These are phyloP conservation scores for Phoxinus dragarum DNA, from an alignment of 2,797 vertebrate genomes.

Conservation along the genomic window DNA sequence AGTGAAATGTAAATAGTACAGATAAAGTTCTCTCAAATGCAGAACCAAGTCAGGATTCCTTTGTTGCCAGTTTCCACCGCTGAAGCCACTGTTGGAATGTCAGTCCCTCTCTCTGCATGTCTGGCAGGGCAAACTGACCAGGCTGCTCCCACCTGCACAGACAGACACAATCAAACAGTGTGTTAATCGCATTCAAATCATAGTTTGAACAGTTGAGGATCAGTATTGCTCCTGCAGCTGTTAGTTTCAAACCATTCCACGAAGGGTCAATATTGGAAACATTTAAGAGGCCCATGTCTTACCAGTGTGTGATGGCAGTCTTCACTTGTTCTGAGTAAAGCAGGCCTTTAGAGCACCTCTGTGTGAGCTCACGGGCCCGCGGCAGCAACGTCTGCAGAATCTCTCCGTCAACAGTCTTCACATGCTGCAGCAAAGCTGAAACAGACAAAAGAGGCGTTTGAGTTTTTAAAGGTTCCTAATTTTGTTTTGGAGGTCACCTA, in stretches of 20 bases:
- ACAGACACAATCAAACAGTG: neutral
- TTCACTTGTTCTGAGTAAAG: conserved; percentile 74
- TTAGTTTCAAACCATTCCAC: neutral
- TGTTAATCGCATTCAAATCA: neutral
- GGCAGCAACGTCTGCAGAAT: conserved; percentile 76
- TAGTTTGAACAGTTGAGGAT: neutral
- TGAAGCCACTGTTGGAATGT: conserved; percentile 83
- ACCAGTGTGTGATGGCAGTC: conserved; percentile 79
- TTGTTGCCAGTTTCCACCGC: conserved; percentile 79
- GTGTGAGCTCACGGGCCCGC: conserved; percentile 69
- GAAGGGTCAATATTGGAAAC: neutral
- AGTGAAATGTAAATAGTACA: neutral
- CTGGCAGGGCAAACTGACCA: conserved; percentile 76
- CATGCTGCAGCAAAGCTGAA: conserved; percentile 73
- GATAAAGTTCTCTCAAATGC: neutral
- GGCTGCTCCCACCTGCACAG: conserved; percentile 84
- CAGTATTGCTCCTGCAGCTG: neutral
- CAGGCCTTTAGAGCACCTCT: conserved; percentile 72
- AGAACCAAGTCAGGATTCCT: conserved; percentile 59
- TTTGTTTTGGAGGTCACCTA: too few species aligned
- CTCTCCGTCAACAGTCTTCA: conserved; percentile 74
- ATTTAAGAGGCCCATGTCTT: conserved; percentile 48
- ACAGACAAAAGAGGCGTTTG: neutral
- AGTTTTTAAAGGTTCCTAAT: neutral
- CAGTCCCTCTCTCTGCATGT: conserved; percentile 72